Evolutionary conservation across 2,113 vertebrate genomes (phyloP).

Genomic region (Xenotilapia flavipinnis): DNA sequence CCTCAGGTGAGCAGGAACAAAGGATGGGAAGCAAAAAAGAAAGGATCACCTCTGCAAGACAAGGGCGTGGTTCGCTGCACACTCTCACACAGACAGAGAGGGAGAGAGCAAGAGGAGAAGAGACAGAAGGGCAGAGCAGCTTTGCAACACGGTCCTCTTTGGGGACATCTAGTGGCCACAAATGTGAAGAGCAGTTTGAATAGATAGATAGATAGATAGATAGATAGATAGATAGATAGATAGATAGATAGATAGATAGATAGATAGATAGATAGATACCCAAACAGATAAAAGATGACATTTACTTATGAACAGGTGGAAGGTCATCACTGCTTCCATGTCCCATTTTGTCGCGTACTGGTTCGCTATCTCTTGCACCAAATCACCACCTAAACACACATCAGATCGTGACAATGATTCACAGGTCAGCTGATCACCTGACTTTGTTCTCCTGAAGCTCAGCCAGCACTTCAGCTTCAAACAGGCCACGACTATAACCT

Average conservation of each 20-base stretch:
- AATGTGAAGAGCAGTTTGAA: not conserved
- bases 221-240: rapidly evolving
- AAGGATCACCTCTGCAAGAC: too few relatives aligned
- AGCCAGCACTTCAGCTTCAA: not conserved
- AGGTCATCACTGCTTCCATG: not conserved
- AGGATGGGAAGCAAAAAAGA: too few relatives aligned
- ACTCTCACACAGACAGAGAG: too few relatives aligned
- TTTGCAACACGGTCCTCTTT: not conserved
- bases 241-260: rapidly evolving
- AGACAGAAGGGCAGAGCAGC: too few relatives aligned
- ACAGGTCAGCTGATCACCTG: not conserved
- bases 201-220: rapidly evolving
- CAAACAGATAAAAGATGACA: not conserved
- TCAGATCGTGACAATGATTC: not conserved
- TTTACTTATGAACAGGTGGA: not conserved
- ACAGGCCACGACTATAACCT: not conserved
- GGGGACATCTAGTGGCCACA: not conserved
- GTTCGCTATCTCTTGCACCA: not conserved
- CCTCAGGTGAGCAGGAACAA: too few relatives aligned
- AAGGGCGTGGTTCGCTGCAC: too few relatives aligned
- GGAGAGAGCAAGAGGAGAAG: too few relatives aligned
- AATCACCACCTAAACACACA: not conserved
- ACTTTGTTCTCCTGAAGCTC: not conserved
- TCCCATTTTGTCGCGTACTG: not conserved
- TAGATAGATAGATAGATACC: not conserved